Conservation (phyloP, 2,888 invertebrate species). For the Troides aeacus region DNA sequence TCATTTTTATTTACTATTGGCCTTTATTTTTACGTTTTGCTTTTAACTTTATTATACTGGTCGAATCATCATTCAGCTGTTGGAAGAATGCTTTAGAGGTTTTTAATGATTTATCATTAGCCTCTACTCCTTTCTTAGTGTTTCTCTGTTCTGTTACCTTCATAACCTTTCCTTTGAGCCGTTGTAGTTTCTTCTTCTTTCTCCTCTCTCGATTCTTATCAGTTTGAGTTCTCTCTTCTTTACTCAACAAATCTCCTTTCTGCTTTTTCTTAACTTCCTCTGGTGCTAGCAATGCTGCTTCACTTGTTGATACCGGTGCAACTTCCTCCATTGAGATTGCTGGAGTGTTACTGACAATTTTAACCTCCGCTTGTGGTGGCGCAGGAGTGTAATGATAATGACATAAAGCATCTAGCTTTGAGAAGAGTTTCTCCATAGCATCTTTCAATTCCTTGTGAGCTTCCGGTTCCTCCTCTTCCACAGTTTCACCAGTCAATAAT, state of each 20-base stretch:
- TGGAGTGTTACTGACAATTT: conserved; percentile 94
- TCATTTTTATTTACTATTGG: conserved; percentile 36
- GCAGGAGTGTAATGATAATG: conserved; percentile 97
- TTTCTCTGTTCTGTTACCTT: conserved; percentile 75
- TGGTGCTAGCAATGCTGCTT: conserved; percentile 92
- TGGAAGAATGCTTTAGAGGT: conserved; percentile 90
- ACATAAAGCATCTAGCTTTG: conserved; percentile 93
- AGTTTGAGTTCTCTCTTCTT: conserved; percentile 89
- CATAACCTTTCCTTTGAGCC: conserved; percentile 65
- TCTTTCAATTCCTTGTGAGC: conserved; percentile 88
- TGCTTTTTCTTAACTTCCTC: conserved; percentile 89
- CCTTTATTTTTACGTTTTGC: conserved; percentile 58
- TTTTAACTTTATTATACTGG: conserved; percentile 63
- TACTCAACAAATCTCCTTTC: conserved; percentile 82
- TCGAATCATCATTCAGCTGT: conserved; percentile 87
- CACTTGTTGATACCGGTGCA: conserved; percentile 92
- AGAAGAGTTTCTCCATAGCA: conserved; percentile 87
- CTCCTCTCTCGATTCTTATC: conserved; percentile 94
- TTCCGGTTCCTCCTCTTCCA: conserved; percentile 84
- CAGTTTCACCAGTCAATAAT: conserved; percentile 76
- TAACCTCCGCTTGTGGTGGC: conserved; percentile 90
- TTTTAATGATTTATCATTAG: conserved; percentile 81
- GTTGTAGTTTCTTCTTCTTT: conserved; percentile 90
- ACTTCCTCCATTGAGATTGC: conserved; percentile 97
- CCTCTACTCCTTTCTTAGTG: conserved; percentile 79